These are phyloP conservation scores for Cacatua alba DNA, from an alignment of 2,113 vertebrate genomes.

Conservation along the genomic window DNA sequence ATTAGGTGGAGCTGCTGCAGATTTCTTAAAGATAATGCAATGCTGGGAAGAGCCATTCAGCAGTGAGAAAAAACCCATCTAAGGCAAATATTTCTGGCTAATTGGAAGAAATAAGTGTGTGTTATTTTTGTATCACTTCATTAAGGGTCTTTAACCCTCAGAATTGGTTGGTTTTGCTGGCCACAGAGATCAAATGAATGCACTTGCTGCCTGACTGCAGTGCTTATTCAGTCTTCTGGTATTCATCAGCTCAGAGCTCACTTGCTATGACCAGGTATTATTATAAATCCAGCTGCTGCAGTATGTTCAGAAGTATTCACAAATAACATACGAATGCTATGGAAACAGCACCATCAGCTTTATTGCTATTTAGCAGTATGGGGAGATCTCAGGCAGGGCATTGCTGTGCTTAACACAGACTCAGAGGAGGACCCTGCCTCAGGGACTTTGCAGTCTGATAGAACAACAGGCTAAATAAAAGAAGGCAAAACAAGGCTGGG, in stretches of 20 bases:
- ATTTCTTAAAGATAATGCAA: neutral
- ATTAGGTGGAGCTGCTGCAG: slow-evolving; percentile 38
- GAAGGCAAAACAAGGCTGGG: neutral
- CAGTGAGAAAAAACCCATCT: neutral
- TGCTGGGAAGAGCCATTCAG: neutral
- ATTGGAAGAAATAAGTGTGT: neutral
- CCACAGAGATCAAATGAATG: neutral
- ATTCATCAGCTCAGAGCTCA: neutral
- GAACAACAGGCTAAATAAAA: neutral
- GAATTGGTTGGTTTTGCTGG: neutral
- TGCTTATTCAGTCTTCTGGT: neutral
- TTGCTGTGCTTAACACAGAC: neutral
- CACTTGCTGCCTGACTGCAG: neutral
- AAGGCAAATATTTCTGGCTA: neutral
- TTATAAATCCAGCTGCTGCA: neutral
- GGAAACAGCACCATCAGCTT: neutral
- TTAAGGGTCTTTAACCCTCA: neutral
- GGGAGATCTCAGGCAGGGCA: neutral
- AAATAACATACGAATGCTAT: neutral
- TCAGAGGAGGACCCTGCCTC: neutral
- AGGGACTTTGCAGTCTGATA: neutral
- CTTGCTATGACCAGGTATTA: neutral
- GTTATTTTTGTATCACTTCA: neutral
- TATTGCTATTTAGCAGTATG: accelerated
- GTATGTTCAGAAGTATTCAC: neutral